These are phyloP conservation scores for Poeciliopsis occidentalis DNA, from an alignment of 2,113 vertebrate species.

Conservation along the genomic window DNA sequence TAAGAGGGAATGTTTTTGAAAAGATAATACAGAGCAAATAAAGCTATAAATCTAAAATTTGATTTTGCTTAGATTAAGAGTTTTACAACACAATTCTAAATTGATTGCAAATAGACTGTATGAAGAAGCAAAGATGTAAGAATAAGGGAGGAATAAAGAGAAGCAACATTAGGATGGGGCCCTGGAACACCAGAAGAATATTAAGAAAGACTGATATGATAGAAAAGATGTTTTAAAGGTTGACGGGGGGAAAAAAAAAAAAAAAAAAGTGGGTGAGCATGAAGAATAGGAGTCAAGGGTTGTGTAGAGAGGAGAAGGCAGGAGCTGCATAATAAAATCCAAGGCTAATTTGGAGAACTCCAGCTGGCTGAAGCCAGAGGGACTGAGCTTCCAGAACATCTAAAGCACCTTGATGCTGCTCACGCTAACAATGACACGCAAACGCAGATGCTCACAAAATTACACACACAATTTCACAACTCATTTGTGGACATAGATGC, in stretches of 20 bases:
- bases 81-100: neutral
- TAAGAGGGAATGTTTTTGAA: conserved; percentile 17
- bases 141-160: neutral
- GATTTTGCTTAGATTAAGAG: neutral
- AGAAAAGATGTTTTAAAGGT: neutral
- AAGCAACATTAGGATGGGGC: neutral
- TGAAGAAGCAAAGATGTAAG: neutral
- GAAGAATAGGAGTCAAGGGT: conserved; percentile 13
- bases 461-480: conserved; percentile 6
- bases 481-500: neutral
- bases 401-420: conserved; percentile 61
- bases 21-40: conserved; percentile 26
- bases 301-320: conserved; percentile 38
- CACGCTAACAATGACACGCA: conserved; percentile 15
- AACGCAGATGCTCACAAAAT: conserved; percentile 4
- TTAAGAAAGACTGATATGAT: too few relatives aligned
- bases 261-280: conserved; percentile 10
- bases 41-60: conserved; percentile 6
- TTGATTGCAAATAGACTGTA: neutral
- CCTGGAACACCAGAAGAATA: too few relatives aligned
- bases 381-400: conserved; percentile 80
- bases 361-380: conserved; percentile 95
- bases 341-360: conserved; percentile 91
- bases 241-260: conserved; percentile 18
- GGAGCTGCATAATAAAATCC: conserved; percentile 89